A percentile compares a stretch with the other conserved stretches of the same genome.
Evolutionary conservation across 2,113 vertebrate species (phyloP).

Genomic region (Nettapus auritus): DNA sequence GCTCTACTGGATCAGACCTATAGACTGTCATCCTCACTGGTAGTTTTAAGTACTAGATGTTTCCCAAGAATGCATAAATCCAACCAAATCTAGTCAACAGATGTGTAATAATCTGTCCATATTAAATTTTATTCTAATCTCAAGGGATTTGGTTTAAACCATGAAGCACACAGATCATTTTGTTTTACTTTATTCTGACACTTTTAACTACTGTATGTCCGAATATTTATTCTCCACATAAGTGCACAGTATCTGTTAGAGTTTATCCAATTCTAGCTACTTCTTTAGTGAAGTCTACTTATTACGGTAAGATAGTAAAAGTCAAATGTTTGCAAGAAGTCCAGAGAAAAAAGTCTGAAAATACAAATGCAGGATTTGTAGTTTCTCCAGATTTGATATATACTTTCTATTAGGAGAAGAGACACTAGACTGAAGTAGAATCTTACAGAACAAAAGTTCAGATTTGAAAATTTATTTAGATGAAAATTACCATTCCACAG

Average conservation of each 20-base stretch:
- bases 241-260: neutral
- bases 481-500: neutral
- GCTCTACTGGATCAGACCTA: neutral
- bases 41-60: neutral
- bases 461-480: neutral
- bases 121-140: neutral
- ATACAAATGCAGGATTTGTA: neutral
- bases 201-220: neutral
- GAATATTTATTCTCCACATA: neutral
- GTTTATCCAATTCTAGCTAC: neutral
- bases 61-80: neutral
- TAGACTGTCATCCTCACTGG: neutral
- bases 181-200: neutral
- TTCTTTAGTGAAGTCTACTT: neutral
- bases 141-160: neutral
- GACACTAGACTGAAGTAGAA: neutral
- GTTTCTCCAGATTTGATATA: neutral
- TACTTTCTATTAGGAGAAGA: neutral
- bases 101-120: neutral
- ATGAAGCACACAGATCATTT: neutral
- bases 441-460: neutral
- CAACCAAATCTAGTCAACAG: neutral
- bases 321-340: accelerated
- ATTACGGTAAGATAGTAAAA: neutral
- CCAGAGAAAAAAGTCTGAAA: neutral